Evolutionary conservation across 2,113 vertebrate species (phyloP).

Genomic region (Serinus canaria): DNA sequence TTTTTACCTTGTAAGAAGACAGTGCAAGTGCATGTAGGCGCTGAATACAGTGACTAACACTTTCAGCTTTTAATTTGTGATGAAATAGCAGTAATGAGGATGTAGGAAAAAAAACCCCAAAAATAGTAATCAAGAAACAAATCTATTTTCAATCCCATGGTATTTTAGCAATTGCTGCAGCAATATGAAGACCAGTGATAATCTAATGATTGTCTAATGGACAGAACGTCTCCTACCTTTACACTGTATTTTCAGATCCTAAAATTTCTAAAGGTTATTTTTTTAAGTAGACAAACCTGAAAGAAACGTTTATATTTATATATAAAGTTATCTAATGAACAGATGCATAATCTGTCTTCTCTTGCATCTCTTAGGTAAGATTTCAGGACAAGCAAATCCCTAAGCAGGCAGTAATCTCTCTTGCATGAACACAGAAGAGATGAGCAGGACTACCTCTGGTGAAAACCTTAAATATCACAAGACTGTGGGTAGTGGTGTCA

Average conservation of each 20-base stretch:
- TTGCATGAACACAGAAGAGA: neutral
- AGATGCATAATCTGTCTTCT: neutral
- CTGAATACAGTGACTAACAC: neutral
- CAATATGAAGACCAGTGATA: neutral
- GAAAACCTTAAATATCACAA: neutral
- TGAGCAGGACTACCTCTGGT: neutral
- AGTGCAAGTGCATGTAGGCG: neutral
- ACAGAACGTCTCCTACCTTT: neutral
- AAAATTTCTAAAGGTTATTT: neutral
- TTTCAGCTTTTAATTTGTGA: neutral
- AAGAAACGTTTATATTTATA: neutral
- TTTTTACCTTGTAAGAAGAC: neutral
- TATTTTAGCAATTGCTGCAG: neutral
- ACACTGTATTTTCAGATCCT: neutral
- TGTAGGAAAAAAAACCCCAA: fast-evolving
- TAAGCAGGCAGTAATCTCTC: neutral
- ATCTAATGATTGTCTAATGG: neutral
- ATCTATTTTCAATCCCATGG: neutral
- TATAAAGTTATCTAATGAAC: neutral
- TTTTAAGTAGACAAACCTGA: neutral
- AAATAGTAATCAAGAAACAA: neutral
- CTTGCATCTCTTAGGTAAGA: neutral
- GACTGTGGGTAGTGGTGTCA: neutral
- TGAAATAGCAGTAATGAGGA: neutral
- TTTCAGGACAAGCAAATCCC: neutral